Evolutionary conservation across 2,797 vertebrate genomes (phyloP), one percentile per base, ranked within the genome.

Genomic region (Dermochelys coriacea): DNA sequence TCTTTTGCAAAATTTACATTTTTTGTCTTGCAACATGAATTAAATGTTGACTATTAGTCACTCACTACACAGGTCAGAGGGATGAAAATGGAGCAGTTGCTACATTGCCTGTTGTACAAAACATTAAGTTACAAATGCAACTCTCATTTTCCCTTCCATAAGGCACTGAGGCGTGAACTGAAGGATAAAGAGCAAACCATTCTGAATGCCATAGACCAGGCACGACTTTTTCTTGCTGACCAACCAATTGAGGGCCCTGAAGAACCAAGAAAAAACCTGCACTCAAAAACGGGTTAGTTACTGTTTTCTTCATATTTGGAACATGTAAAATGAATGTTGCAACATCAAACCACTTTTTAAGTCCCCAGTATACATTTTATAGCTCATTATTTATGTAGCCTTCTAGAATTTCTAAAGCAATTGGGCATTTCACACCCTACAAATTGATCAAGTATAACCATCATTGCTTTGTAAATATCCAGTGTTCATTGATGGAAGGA

Each of bases 201-300:
- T 96, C 96, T 99, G 95, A 99, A 95, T 12, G 98, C 99, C 49
- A 97, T 99, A 97, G 99, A 99, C 96, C 99, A 99, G 97, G 99
- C 99, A 41, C 98, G 98, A 75, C 97, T 98, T 92, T 99, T 99
- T 97, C 98, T 99, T 52, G 99, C 99, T 61, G 99, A 99, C 96
- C 99, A 99, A 93, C 99, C 99, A 45, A 99, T 99, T 57, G 99
- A 99, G 95, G 99, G 99, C 15, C 99, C 99, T 0, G 99, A 99
- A 96, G 99, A 99, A 82, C 99, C 99, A 27, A 98, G 99, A 95
- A 99, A 98, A 96, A 99, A 98, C 95, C 96, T 99, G 78, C 99
- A 99, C 87, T 98, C 98, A n/a, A 99, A 99, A 98, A 97, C 98
- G 85, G 99, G 99, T 99, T 87, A 91, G 98, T 88, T 91, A 93